Base-by-base conservation (phyloP, 2,113 vertebrate genomes). In the Etheostoma cragini region DNA sequence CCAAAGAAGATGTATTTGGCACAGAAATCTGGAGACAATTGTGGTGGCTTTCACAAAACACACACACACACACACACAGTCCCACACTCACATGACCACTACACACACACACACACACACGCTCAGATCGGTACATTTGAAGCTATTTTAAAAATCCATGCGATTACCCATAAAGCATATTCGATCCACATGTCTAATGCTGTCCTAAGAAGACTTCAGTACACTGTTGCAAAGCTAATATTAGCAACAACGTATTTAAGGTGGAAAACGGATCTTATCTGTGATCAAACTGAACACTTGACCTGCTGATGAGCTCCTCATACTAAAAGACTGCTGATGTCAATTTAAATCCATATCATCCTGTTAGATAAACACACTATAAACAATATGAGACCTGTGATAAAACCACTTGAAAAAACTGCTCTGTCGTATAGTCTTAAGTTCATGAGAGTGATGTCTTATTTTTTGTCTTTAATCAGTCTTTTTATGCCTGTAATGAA, bases 401-500 rank as follows among this genome's bases (percentile, higher is more conserved):
- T n/a, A n/a, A 53, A 77, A 68, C 33, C 33, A 58, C 67, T 63
- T 8, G 47, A 66, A 78, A 56, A 76, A 38, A n/a, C 42, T 54
- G 68, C 70, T 76, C 49, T 30, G 24, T 14, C 11, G 50, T 54
- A 53, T 38, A 57, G 54, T 47, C 62, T 11, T 52, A 45, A 4
- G 11, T 84, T 85, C 53, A 68, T 85, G 72, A 75, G 81, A 82
- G 54, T 60, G 8, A 80, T 69, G 73, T 83, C 62, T 74, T 71
- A 89, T 74, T 90, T 90, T 90, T 84, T 80, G 84, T 87, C 87
- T 88, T 76, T 90, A 84, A 88, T 91, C 84, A 82, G 80, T 72
- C 68, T 92, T 91, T 90, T 91, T 85, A 88, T 88, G 85, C 87
- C 76, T 76, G 71, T 91, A 86, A 91, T 89, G 86, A 81, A 88